Conservation (phyloP, 2,888 invertebrate genomes). For the Teleiodes luculella region DNA sequence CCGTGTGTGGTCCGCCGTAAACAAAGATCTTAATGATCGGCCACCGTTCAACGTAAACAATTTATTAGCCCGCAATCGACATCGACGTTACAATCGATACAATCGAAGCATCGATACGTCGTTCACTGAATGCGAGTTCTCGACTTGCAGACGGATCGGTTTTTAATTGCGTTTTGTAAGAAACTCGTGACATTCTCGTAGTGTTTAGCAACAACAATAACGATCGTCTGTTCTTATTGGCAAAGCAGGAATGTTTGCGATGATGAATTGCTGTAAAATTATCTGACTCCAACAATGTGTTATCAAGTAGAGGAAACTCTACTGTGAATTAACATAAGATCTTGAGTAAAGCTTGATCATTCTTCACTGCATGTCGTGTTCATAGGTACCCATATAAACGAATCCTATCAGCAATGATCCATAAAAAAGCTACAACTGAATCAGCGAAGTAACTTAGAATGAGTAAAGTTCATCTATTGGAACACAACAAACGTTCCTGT, state of each 20-base stretch:
- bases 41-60: conserved; percentile 63
- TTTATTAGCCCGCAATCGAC: conserved; percentile 69
- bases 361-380: too few species aligned
- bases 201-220: conserved; percentile 4
- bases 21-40: conserved; percentile 71
- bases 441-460: neutral
- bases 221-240: conserved; percentile 11
- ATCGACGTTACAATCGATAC: conserved; percentile 62
- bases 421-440: too few species aligned
- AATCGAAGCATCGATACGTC: conserved; percentile 55
- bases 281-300: too few species aligned
- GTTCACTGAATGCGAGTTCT: conserved; percentile 46
- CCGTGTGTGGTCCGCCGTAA: conserved; percentile 72
- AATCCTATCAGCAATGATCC: too few species aligned
- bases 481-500: neutral
- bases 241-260: neutral
- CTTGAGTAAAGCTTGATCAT: too few species aligned
- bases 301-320: too few species aligned
- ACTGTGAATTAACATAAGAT: too few species aligned
- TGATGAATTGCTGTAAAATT: neutral
- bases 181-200: conserved; percentile 17
- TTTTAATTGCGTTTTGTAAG: conserved; percentile 44
- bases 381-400: too few species aligned
- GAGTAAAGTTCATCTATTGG: neutral
- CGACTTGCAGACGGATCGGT: conserved; percentile 47